Evolutionary conservation across 2,888 invertebrate genomes (phyloP).

Genomic region (Drosophila mettleri): DNA sequence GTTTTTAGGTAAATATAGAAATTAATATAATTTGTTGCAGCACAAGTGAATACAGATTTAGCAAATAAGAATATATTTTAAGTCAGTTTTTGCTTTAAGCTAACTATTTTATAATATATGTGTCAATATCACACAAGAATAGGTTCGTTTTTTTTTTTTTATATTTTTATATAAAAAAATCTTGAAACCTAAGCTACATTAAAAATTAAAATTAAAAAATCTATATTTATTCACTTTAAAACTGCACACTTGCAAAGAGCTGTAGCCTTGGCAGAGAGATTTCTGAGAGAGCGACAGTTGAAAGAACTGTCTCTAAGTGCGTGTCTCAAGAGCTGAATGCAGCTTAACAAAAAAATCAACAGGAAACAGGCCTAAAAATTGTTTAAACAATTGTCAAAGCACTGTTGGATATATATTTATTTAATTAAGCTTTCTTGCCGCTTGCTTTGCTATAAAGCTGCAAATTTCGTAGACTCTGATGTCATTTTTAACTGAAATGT

Average conservation of each 20-base stretch:
- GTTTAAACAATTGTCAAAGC: constrained; percentile 34
- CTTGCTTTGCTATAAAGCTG: constrained; percentile 24
- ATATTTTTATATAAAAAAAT: too few relatives aligned
- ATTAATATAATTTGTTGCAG: too few relatives aligned
- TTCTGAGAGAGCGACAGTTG: constrained; percentile 16
- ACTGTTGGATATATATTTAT: background rate
- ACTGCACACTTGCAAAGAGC: constrained; percentile 3
- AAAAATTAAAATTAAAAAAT: background rate
- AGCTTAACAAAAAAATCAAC: constrained; percentile 16
- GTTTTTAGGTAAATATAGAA: too few relatives aligned
- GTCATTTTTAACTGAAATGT: constrained; percentile 4
- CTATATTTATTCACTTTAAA: background rate
- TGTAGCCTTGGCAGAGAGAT: constrained; percentile 18
- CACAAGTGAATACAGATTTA: too few relatives aligned
- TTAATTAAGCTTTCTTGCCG: background rate
- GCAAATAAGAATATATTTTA: too few relatives aligned
- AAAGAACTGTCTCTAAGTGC: constrained; percentile 22
- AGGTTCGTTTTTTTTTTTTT: too few relatives aligned
- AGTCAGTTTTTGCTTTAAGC: too few relatives aligned
- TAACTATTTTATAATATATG: too few relatives aligned
- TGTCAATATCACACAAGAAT: too few relatives aligned
- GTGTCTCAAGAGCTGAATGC: constrained; percentile 1
- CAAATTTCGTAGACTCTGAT: background rate
- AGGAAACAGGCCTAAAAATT: constrained; percentile 30
- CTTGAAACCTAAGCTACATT: too few relatives aligned